phyloP scores from a whole-genome alignment of 2,888 invertebrate species.

The Adineta ricciae region DNA sequence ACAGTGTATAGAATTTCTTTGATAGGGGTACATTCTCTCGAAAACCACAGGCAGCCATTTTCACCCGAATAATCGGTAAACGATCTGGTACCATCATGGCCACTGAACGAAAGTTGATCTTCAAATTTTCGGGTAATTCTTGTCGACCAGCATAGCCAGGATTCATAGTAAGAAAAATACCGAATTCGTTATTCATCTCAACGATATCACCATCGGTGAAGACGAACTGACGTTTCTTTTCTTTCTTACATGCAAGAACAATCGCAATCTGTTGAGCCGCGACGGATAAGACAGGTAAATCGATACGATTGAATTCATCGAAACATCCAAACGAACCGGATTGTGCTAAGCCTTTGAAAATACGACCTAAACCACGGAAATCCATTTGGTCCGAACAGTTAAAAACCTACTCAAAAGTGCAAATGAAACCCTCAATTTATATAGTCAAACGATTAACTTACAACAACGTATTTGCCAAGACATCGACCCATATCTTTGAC shows the following conservation, averaged over 20 bases:
- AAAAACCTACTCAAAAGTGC: constrained; percentile 39
- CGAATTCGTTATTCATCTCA: constrained; percentile 85
- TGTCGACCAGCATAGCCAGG: constrained; percentile 52
- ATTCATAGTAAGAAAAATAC: constrained; percentile 87
- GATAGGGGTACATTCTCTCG: constrained; percentile 49
- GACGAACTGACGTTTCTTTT: constrained; percentile 75
- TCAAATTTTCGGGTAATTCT: constrained; percentile 51
- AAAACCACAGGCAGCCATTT: constrained; percentile 50
- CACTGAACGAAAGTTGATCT: constrained; percentile 51
- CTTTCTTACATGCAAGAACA: constrained; percentile 73
- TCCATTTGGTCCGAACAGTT: constrained; percentile 53
- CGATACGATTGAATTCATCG: constrained; percentile 59
- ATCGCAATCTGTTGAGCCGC: constrained; percentile 94
- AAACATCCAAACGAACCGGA: constrained; percentile 52
- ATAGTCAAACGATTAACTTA: constrained; percentile 42
- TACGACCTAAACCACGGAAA: constrained; percentile 50
- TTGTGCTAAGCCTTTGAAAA: constrained; percentile 51
- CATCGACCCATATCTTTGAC: constrained; percentile 50
- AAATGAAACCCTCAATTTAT: too few relatives aligned
- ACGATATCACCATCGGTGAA: constrained; percentile 88
- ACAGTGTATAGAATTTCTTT: constrained; percentile 49
- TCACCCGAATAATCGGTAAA: constrained; percentile 51
- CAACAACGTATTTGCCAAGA: constrained; percentile 51
- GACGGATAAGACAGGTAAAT: constrained; percentile 80
- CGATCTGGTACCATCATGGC: constrained; percentile 52